These are phyloP conservation scores for Patella vulgata DNA, from an alignment of 1,140 invertebrate genomes.

Conservation along the genomic window DNA sequence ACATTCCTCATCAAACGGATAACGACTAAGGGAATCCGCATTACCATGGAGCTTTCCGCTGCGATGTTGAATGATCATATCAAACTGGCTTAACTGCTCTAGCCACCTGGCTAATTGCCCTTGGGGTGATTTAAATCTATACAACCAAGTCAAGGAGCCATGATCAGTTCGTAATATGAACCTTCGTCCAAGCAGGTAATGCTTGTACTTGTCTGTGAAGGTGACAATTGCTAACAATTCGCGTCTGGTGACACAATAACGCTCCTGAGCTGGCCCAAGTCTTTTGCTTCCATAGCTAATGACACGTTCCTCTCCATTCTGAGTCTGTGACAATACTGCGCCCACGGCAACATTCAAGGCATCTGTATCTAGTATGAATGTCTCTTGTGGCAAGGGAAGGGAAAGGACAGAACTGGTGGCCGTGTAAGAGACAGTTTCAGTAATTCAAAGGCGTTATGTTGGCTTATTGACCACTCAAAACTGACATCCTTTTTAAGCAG, in stretches of 20 bases:
- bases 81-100: constrained; percentile 2
- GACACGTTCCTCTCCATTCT: not conserved
- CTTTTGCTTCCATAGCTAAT: constrained; percentile 11
- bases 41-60: constrained; percentile 5
- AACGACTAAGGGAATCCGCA: constrained; percentile 10
- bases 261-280: constrained; percentile 2
- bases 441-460: constrained; percentile 23
- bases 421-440: constrained; percentile 10
- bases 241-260: constrained; percentile 11
- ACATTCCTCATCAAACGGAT: no score
- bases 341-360: constrained; percentile 3
- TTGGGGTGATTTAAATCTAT: constrained; percentile 11
- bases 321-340: constrained; percentile 1
- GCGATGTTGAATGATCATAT: constrained; percentile 15
- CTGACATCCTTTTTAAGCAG: constrained; percentile 9
- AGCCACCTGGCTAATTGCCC: constrained; percentile 40
- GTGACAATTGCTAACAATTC: constrained; percentile 12
- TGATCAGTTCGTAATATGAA: constrained; percentile 10
- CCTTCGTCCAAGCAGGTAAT: constrained; percentile 15
- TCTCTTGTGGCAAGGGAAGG: not conserved
- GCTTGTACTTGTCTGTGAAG: constrained; percentile 9
- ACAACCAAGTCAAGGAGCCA: constrained; percentile 9
- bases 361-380: constrained; percentile 16
- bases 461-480: constrained; percentile 24
- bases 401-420: constrained; percentile 1